Conservation (phyloP, 2,113 vertebrate genomes). For the Anarhynchus alexandrinus region DNA sequence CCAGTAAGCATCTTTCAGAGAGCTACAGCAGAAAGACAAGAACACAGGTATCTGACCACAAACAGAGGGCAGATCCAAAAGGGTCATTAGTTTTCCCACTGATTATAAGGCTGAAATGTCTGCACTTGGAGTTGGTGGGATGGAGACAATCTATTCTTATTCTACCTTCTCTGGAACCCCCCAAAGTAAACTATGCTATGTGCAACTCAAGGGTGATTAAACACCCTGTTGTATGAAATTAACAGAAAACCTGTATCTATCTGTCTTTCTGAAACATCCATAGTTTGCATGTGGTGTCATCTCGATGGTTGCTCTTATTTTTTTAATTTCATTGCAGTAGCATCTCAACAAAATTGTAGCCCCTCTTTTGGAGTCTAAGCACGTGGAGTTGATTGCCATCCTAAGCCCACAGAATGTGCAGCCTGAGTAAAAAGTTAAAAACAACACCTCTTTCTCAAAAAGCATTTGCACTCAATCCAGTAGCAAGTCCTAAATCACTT, state of each 20-base stretch:
- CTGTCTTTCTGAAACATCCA: background rate
- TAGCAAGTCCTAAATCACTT: background rate
- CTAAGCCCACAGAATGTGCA: background rate
- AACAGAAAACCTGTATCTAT: background rate
- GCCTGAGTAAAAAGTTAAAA: background rate
- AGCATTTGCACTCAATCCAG: background rate
- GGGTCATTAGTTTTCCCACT: background rate
- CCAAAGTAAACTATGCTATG: background rate
- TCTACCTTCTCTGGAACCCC: background rate
- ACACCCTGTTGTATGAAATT: fast-evolving
- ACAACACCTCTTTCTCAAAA: background rate
- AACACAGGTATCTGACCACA: background rate
- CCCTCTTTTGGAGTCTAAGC: background rate
- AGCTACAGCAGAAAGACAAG: background rate
- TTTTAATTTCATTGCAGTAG: background rate
- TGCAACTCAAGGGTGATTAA: background rate
- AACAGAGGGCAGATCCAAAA: background rate
- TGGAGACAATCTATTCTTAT: background rate
- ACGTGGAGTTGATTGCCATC: background rate
- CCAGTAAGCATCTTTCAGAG: background rate
- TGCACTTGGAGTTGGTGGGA: background rate
- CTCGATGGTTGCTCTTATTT: background rate
- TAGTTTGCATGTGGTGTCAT: background rate
- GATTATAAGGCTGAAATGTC: background rate
- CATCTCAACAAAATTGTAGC: background rate